phyloP scores from a whole-genome alignment of 1,140 invertebrate species.

The Mya arenaria region DNA sequence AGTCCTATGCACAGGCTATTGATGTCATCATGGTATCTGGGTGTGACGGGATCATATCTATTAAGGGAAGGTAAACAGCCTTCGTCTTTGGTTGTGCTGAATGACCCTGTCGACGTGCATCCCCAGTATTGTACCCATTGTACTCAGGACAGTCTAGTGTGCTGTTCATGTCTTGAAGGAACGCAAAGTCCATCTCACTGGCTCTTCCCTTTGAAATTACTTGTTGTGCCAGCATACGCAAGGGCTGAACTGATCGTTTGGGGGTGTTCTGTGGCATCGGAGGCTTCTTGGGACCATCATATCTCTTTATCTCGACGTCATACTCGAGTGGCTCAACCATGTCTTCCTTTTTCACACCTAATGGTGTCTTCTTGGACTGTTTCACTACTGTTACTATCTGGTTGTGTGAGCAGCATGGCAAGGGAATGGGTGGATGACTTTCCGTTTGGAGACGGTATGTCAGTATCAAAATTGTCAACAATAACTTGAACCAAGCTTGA shows the following conservation, averaged over 20 bases:
- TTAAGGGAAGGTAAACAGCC: constrained; percentile 56
- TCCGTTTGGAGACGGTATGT: constrained; percentile 60
- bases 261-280: constrained; percentile 22
- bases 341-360: neutral
- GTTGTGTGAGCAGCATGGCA: constrained; percentile 46
- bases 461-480: constrained; percentile 61
- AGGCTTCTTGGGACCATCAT: constrained; percentile 47
- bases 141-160: constrained; percentile 15
- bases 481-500: constrained; percentile 43
- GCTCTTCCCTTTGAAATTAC: constrained; percentile 20
- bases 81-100: constrained; percentile 17
- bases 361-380: no score
- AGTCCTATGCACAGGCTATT: constrained; percentile 34
- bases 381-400: constrained; percentile 24
- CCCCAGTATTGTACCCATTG: constrained; percentile 33
- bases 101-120: constrained; percentile 1
- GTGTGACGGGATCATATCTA: constrained; percentile 57
- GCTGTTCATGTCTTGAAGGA: constrained; percentile 1
- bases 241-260: constrained; percentile 5
- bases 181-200: constrained; percentile 30
- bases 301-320: constrained; percentile 24
- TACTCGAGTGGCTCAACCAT: constrained; percentile 12
- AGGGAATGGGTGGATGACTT: constrained; percentile 48
- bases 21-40: constrained; percentile 60
- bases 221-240: constrained; percentile 24